A percentile compares a stretch with the other conserved stretches of the same genome.
phyloP scores from a whole-genome alignment of 2,113 vertebrate species.

The Anolis sagrei region DNA sequence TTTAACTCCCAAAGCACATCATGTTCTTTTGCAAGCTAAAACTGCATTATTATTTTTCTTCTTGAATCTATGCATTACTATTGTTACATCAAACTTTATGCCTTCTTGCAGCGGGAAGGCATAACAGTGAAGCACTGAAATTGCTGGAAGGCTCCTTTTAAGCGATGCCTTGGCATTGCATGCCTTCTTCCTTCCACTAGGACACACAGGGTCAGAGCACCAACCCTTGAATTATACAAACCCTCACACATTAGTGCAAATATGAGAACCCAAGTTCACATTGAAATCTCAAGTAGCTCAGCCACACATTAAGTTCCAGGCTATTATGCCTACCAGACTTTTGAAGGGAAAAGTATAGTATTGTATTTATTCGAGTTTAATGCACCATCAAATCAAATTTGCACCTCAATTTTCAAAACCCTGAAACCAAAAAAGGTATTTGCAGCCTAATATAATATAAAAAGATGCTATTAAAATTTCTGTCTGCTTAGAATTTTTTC shows the following conservation, averaged over 20 bases:
- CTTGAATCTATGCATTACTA: not conserved
- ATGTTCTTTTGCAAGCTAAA: not conserved
- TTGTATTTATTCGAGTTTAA: no score
- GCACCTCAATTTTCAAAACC: no score
- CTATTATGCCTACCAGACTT: not conserved
- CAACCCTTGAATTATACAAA: not conserved
- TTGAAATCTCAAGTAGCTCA: slow-evolving; percentile 23
- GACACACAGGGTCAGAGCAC: slow-evolving; percentile 8
- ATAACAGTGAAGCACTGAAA: not conserved
- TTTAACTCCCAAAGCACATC: not conserved
- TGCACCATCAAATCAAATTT: no score
- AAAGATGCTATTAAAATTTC: no score
- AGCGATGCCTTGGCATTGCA: not conserved
- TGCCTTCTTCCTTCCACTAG: not conserved
- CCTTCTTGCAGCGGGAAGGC: not conserved
- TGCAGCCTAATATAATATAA: no score
- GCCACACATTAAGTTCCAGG: not conserved
- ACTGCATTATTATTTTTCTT: not conserved
- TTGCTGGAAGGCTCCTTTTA: slow-evolving; percentile 34
- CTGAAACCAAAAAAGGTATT: no score
- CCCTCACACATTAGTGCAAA: slow-evolving; percentile 14
- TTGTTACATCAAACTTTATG: slow-evolving; percentile 17
- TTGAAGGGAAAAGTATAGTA: not conserved
- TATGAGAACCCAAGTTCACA: slow-evolving; percentile 18
- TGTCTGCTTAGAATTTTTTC: no score